These are phyloP conservation scores for Tyto alba DNA, from an alignment of 2,113 vertebrate genomes.

Conservation along the genomic window DNA sequence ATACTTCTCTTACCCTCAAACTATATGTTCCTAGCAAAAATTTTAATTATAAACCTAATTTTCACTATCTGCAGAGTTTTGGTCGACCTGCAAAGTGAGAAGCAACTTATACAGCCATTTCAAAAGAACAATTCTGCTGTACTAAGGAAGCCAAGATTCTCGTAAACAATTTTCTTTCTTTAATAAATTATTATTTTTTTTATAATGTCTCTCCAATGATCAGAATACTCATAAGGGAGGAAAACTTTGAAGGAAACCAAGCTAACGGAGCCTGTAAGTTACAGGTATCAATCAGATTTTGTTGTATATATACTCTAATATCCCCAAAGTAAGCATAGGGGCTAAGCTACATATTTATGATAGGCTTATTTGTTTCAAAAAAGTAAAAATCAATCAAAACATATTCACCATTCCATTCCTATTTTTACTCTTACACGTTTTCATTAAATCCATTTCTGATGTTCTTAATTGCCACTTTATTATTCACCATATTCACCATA, in stretches of 20 bases:
- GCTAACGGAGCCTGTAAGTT: neutral
- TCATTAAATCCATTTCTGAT: rapidly evolving
- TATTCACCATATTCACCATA: neutral
- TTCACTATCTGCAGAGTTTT: neutral
- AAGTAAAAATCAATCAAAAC: neutral
- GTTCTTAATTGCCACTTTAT: neutral
- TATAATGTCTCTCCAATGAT: neutral
- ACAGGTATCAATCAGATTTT: neutral
- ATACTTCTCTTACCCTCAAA: neutral
- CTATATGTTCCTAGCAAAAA: neutral
- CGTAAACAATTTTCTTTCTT: neutral
- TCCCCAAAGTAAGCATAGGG: neutral
- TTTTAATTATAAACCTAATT: neutral
- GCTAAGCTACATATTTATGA: neutral
- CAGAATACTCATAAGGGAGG: neutral
- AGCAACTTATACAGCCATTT: neutral
- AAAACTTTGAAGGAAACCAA: neutral
- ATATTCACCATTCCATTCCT: neutral
- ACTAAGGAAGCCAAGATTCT: neutral
- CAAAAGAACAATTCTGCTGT: neutral
- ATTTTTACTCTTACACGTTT: neutral
- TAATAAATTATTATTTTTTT: neutral
- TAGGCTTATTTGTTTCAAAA: neutral
- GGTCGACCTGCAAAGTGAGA: neutral
- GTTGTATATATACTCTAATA: neutral